phyloP scores from a whole-genome alignment of 2,888 invertebrate species.

The Masnerella sp. region DNA sequence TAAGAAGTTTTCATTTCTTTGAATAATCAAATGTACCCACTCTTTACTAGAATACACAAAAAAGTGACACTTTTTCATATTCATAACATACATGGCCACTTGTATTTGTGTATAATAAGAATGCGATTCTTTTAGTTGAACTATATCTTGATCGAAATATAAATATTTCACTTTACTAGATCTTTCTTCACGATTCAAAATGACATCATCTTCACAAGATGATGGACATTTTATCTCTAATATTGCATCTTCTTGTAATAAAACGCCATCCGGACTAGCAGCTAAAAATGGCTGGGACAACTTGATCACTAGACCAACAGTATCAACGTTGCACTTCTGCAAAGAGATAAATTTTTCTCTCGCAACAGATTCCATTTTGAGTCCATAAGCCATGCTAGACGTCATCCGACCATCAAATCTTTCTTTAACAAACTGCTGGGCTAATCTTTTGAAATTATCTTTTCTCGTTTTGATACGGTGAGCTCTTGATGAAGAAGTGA shows the following conservation, averaged over 20 bases:
- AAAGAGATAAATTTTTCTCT: background rate
- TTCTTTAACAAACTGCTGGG: background rate
- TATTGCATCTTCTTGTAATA: conserved; percentile 26
- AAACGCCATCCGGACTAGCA: conserved; percentile 33
- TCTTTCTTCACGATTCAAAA: background rate
- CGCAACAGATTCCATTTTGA: conserved; percentile 6
- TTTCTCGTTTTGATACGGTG: conserved; percentile 4
- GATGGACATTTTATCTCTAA: conserved; percentile 53
- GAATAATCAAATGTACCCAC: background rate
- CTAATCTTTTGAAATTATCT: background rate
- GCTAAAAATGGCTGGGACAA: conserved; percentile 33
- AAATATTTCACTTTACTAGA: background rate
- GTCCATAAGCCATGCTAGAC: conserved; percentile 1
- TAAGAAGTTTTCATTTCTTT: background rate
- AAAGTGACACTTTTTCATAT: conserved; percentile 3
- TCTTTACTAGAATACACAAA: conserved; percentile 8
- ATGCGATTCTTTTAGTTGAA: background rate
- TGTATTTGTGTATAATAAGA: conserved; percentile 3
- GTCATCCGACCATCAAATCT: conserved; percentile 9
- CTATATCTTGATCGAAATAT: background rate
- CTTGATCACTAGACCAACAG: conserved; percentile 22
- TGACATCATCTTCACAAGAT: background rate
- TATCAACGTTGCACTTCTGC: conserved; percentile 3
- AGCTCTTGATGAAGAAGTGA: conserved; percentile 5
- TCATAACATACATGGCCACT: conserved; percentile 2